A percentile compares a stretch with the other conserved stretches of the same genome.
Conservation (phyloP, 2,113 vertebrate species). For the Enhydra lutris region DNA sequence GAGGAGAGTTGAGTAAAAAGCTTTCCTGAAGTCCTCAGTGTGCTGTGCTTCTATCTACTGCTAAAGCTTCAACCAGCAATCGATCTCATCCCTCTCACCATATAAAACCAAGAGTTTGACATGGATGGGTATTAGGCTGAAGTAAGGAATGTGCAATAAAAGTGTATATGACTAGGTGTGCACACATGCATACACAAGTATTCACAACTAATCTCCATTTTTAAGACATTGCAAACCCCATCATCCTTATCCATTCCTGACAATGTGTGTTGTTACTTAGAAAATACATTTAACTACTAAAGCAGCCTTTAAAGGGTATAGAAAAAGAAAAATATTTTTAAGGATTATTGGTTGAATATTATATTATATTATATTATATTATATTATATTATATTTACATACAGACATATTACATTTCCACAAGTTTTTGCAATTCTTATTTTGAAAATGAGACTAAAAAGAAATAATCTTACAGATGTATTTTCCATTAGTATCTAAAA, state of each 20-base stretch:
- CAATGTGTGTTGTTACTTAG: neutral
- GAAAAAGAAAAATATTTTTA: neutral
- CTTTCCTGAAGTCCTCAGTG: conserved; percentile 72
- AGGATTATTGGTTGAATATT: neutral
- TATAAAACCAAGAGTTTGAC: conserved; percentile 15
- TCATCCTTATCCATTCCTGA: neutral
- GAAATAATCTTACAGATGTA: neutral
- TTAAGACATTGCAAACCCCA: neutral
- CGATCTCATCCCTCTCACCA: conserved; percentile 18
- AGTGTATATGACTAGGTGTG: neutral
- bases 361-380: neutral
- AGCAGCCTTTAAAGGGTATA: neutral
- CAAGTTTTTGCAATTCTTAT: neutral
- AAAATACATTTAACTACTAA: neutral
- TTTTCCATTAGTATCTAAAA: neutral
- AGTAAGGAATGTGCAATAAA: neutral
- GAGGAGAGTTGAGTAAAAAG: conserved; percentile 64
- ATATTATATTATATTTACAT: neutral
- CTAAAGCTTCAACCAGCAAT: conserved; percentile 35
- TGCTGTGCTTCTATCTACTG: conserved; percentile 65
- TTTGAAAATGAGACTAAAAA: neutral
- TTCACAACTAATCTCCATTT: neutral
- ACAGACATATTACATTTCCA: neutral
- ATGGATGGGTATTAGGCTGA: neutral
- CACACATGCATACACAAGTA: neutral